Evolutionary conservation across 2,113 vertebrate genomes (phyloP).

Genomic region (Zeus faber): DNA sequence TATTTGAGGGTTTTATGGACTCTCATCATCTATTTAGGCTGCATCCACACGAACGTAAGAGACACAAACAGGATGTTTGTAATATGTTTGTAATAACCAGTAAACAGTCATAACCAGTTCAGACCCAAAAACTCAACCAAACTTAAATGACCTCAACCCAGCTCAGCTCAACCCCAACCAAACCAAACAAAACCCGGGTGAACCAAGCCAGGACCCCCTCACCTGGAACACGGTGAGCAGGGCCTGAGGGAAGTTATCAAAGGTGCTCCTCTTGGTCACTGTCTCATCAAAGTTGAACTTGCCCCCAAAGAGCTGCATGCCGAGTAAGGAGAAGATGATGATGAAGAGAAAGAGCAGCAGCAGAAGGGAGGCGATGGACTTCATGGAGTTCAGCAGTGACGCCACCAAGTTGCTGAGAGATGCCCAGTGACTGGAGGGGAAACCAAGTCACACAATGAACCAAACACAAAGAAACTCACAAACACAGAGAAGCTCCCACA

Average conservation of each 20-base stretch:
- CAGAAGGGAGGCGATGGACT: conserved; percentile 97
- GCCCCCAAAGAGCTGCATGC: conserved; percentile 98
- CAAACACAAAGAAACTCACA: neutral
- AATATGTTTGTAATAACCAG: too few relatives aligned
- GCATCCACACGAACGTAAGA: too few relatives aligned
- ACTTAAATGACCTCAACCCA: too few relatives aligned
- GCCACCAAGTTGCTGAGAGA: conserved; percentile 98
- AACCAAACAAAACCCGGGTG: neutral
- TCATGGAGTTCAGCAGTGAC: conserved; percentile 98
- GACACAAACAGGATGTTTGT: too few relatives aligned
- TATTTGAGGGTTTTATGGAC: too few relatives aligned
- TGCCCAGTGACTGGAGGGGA: conserved; percentile 85
- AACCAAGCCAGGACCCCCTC: conserved; percentile 8
- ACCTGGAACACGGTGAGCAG: conserved; percentile 99
- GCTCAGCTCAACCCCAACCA: too few relatives aligned
- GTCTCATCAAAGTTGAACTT: conserved; percentile 99
- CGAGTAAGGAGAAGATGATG: conserved; percentile 98
- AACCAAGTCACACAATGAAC: neutral
- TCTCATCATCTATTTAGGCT: too few relatives aligned
- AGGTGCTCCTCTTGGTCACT: conserved; percentile 95
- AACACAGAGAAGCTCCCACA: neutral
- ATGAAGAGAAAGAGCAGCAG: conserved; percentile 99
- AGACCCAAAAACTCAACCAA: too few relatives aligned
- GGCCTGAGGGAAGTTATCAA: conserved; percentile 97
- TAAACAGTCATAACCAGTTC: too few relatives aligned